Percentiles rank a stretch among this genome's conserved stretches.
phyloP scores from a whole-genome alignment of 2,888 invertebrate genomes.

The Netelia fuscicornis region DNA sequence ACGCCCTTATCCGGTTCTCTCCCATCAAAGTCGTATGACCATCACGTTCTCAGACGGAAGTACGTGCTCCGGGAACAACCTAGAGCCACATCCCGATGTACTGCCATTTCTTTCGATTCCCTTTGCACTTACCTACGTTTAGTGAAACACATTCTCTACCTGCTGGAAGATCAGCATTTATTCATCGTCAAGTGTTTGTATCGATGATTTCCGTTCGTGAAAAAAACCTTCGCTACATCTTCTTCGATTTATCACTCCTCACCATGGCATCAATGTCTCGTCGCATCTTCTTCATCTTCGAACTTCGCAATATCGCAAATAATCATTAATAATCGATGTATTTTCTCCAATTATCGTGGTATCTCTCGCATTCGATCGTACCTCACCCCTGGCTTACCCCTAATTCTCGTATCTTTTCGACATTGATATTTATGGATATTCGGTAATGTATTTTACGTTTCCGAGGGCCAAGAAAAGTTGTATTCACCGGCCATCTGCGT shows the following conservation, averaged over 20 bases:
- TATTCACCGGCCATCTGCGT: conserved; percentile 64
- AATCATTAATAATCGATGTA: conserved; percentile 48
- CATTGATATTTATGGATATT: conserved; percentile 54
- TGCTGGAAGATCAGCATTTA: too few species aligned
- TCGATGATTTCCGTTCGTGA: too few species aligned
- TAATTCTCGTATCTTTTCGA: conserved; percentile 54
- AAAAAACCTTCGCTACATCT: too few species aligned
- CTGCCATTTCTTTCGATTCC: too few species aligned
- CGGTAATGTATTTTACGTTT: conserved; percentile 74
- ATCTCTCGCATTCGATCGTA: not conserved
- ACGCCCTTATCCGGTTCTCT: conserved; percentile 19
- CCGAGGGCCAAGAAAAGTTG: conserved; percentile 56
- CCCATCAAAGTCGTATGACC: conserved; percentile 23
- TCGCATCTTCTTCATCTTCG: not conserved
- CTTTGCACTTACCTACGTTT: too few species aligned
- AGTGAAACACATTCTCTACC: too few species aligned
- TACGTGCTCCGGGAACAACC: conserved; percentile 23
- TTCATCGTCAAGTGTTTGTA: too few species aligned
- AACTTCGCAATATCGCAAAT: conserved; percentile 22
- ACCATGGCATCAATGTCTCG: too few species aligned
- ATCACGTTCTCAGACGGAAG: conserved; percentile 45
- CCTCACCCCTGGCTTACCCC: conserved; percentile 15
- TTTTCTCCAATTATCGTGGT: not conserved
- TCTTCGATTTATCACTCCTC: too few species aligned
- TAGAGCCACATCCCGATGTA: not conserved